Evolutionary conservation across 2,888 invertebrate species (phyloP).

Genomic region (Nephrocerus scutellatus): DNA sequence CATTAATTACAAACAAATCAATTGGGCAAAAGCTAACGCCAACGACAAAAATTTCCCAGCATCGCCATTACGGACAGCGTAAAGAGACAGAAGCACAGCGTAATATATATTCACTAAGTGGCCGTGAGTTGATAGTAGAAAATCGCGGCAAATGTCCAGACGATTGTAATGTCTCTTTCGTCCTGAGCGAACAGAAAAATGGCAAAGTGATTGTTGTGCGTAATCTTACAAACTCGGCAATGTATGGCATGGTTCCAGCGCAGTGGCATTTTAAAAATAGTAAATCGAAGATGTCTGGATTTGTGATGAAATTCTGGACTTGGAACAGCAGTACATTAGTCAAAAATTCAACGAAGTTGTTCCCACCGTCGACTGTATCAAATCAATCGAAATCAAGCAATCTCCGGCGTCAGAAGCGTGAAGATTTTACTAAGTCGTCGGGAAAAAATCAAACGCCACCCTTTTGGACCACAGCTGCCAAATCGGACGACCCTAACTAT

Average conservation of each 20-base stretch:
- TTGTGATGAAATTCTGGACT: constrained; percentile 77
- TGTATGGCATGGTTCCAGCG: constrained; percentile 67
- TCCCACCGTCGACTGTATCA: constrained; percentile 12
- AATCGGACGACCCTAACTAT: constrained; percentile 27
- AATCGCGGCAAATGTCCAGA: constrained; percentile 67
- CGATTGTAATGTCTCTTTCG: constrained; percentile 57
- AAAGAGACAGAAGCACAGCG: constrained; percentile 53
- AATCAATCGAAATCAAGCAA: constrained; percentile 2
- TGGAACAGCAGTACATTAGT: constrained; percentile 51
- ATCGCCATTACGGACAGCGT: constrained; percentile 53
- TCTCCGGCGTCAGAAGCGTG: constrained; percentile 18
- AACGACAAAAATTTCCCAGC: constrained; percentile 49
- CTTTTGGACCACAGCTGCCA: constrained; percentile 3
- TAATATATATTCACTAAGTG: constrained; percentile 55
- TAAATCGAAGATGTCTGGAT: constrained; percentile 60
- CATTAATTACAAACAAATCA: constrained; percentile 46
- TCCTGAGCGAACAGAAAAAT: constrained; percentile 53
- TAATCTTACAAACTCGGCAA: constrained; percentile 57
- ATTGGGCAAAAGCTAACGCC: constrained; percentile 38
- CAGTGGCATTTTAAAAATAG: constrained; percentile 51
- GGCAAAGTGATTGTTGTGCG: constrained; percentile 53
- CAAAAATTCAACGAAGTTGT: neutral
- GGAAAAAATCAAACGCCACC: constrained; percentile 19
- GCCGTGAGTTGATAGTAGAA: constrained; percentile 60
- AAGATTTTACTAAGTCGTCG: constrained; percentile 25